phyloP scores from a whole-genome alignment of 2,797 vertebrate species.

The Hoplostethus atlanticus region DNA sequence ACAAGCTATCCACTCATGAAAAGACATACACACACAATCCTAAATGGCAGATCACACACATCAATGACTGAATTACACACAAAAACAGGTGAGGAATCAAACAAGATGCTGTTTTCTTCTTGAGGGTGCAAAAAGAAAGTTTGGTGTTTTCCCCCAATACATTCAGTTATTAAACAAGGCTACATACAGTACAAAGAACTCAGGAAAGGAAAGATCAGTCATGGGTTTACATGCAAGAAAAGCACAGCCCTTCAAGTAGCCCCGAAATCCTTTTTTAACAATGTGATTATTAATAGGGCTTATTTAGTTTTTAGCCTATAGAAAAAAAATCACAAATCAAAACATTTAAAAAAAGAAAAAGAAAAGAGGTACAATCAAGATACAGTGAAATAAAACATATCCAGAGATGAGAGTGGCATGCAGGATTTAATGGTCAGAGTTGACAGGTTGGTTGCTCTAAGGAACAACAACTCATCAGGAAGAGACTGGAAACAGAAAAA shows the following conservation, averaged over 20 bases:
- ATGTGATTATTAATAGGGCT: neutral
- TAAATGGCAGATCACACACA: conserved; percentile 65
- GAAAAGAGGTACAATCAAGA: conserved; percentile 77
- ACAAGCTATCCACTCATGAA: conserved; percentile 80
- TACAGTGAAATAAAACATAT: conserved; percentile 65
- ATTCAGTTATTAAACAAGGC: conserved; percentile 84
- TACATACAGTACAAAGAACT: conserved; percentile 73
- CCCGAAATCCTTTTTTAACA: conserved; percentile 58
- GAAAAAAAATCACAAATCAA: conserved; percentile 77
- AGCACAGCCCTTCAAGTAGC: conserved; percentile 83
- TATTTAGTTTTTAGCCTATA: neutral
- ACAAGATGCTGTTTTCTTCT: conserved; percentile 62
- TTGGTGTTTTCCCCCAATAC: conserved; percentile 77
- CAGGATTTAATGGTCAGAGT: conserved; percentile 84
- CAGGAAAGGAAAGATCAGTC: conserved; percentile 69
- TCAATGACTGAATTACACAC: conserved; percentile 86
- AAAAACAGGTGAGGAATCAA: conserved; percentile 80
- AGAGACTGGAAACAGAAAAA: conserved; percentile 12
- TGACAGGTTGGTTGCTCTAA: conserved; percentile 77
- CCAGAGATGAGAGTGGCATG: conserved; percentile 85
- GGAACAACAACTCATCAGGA: conserved; percentile 69
- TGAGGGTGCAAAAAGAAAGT: conserved; percentile 79
- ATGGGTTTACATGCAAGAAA: conserved; percentile 86
- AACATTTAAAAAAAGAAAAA: conserved; percentile 43
- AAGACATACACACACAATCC: conserved; percentile 55